Conservation (phyloP, 2,888 invertebrate genomes). For the Diarsia brunnea region DNA sequence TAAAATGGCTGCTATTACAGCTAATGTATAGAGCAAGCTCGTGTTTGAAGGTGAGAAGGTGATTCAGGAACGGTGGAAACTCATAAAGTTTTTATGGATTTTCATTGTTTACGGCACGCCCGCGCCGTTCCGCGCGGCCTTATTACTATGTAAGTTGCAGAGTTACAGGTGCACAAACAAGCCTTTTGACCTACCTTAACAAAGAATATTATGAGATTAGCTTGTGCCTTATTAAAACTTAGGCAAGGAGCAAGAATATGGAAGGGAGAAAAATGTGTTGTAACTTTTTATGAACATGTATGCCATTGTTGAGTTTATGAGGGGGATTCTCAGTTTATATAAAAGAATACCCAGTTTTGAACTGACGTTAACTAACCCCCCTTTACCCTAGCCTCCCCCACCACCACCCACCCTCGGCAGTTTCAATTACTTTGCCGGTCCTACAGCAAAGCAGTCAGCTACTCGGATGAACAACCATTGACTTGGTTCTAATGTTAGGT, state of each 20-base stretch:
- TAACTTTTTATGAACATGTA: background rate
- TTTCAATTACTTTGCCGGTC: background rate
- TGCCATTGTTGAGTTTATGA: background rate
- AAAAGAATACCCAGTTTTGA: no score
- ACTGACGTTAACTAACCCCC: no score
- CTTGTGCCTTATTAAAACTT: background rate
- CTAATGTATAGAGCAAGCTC: constrained; percentile 33
- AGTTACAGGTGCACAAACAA: constrained; percentile 47
- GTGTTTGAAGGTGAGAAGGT: constrained; percentile 54
- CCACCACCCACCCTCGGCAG: no score
- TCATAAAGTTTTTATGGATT: constrained; percentile 73
- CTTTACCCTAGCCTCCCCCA: no score
- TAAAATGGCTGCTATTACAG: constrained; percentile 37
- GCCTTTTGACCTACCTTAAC: constrained; percentile 13
- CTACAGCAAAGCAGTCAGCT: background rate
- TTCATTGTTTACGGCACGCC: constrained; percentile 66
- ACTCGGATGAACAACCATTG: background rate
- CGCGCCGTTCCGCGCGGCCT: constrained; percentile 53
- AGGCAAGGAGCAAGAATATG: background rate
- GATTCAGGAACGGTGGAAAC: constrained; percentile 64
- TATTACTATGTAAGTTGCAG: constrained; percentile 62
- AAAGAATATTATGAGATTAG: constrained; percentile 14
- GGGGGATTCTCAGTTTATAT: background rate
- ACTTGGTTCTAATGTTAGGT: no score
- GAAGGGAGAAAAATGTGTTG: background rate